Evolutionary conservation across 2,113 vertebrate species (phyloP).

Genomic region (Monopterus albus): DNA sequence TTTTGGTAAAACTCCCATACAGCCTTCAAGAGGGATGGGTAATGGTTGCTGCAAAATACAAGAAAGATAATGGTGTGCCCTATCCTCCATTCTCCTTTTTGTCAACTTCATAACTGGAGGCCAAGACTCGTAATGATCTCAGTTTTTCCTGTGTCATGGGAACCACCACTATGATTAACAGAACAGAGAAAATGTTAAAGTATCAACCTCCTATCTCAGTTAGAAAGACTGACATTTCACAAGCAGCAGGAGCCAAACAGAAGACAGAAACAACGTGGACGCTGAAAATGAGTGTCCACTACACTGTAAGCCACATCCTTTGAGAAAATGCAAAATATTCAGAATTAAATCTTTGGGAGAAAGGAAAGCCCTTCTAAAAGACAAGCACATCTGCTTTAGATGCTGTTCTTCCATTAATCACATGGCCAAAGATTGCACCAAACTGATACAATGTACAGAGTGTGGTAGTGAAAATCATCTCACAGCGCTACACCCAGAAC

Average conservation of each 20-base stretch:
- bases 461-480: conserved; percentile 1
- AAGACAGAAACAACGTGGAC: background rate
- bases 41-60: no score
- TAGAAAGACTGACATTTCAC: background rate
- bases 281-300: conserved; percentile 2
- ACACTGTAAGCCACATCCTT: conserved; percentile 4
- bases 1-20: no score
- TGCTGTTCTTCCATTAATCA: no score
- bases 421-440: no score
- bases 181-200: background rate
- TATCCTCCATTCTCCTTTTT: no score
- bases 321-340: conserved; percentile 1
- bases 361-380: conserved; percentile 4
- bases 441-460: background rate
- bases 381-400: conserved; percentile 6
- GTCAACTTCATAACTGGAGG: background rate
- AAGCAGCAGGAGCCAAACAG: background rate
- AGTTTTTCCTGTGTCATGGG: background rate
- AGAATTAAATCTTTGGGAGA: conserved; percentile 1
- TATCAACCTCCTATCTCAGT: background rate
- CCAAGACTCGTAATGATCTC: background rate
- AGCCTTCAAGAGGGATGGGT: no score
- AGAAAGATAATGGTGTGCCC: no score
- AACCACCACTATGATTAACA: background rate
- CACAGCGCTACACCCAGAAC: background rate